Percentiles rank a stretch among this genome's conserved stretches.
Conservation (phyloP, 2,888 invertebrate genomes). For the Eudasyphora cyanicolor region DNA sequence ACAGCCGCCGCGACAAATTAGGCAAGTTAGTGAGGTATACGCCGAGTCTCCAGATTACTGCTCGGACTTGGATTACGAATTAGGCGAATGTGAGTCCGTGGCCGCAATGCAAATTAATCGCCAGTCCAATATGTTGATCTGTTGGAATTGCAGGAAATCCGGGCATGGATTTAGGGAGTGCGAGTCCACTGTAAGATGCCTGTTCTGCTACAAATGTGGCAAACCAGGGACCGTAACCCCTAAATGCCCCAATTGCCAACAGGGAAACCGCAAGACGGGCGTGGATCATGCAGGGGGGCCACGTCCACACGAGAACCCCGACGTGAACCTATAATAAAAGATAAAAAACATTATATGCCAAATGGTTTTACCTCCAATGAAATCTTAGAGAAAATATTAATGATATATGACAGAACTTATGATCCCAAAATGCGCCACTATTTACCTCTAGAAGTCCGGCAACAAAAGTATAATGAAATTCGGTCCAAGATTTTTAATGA, state of each 20-base stretch:
- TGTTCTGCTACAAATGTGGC: too few species aligned
- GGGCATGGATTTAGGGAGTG: constrained; percentile 6
- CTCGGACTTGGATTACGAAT: too few species aligned
- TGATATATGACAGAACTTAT: background rate
- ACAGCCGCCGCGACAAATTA: background rate
- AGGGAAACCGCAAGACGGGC: too few species aligned
- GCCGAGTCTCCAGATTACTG: background rate
- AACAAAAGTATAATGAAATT: too few species aligned
- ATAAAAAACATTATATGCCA: background rate
- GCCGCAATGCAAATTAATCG: too few species aligned
- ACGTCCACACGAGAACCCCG: constrained; percentile 24
- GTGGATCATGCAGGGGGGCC: too few species aligned
- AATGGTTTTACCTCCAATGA: background rate
- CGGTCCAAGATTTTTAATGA: too few species aligned
- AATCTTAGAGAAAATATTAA: background rate
- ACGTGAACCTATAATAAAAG: background rate
- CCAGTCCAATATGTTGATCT: too few species aligned
- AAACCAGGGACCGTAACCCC: too few species aligned
- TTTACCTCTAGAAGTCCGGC: background rate
- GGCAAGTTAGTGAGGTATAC: background rate
- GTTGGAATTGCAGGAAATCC: constrained; percentile 22
- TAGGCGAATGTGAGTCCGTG: too few species aligned
- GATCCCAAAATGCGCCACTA: constrained; percentile 13
- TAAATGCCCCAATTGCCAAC: too few species aligned
- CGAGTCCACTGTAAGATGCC: constrained; percentile 18